phyloP scores from a whole-genome alignment of 2,888 invertebrate genomes.

The Melipona beecheii region DNA sequence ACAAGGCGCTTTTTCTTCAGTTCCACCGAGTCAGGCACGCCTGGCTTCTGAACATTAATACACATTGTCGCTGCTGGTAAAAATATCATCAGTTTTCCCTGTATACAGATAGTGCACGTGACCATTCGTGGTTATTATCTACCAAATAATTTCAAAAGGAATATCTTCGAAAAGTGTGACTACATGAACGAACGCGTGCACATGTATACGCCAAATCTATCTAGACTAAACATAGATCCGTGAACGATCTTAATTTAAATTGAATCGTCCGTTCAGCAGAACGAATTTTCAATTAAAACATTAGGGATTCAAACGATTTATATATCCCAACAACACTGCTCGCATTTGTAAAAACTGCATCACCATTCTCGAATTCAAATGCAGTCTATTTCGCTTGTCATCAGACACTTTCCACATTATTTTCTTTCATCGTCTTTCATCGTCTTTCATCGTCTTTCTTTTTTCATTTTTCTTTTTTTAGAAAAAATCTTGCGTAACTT shows the following conservation, averaged over 20 bases:
- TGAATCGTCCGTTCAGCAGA: conserved; percentile 42
- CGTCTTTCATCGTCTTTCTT: neutral
- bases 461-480: conserved; percentile 31
- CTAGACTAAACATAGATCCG: conserved; percentile 63
- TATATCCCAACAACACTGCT: conserved; percentile 63
- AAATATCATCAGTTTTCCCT: conserved; percentile 70
- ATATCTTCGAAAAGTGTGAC: conserved; percentile 17
- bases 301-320: conserved; percentile 58
- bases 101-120: conserved; percentile 44
- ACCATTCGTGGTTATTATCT: conserved; percentile 11
- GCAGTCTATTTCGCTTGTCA: conserved; percentile 48
- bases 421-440: conserved; percentile 22
- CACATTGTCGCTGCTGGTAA: conserved; percentile 83
- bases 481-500: conserved; percentile 51
- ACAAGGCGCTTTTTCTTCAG: conserved; percentile 64
- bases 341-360: conserved; percentile 65
- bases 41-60: conserved; percentile 76
- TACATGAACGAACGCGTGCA: conserved; percentile 42
- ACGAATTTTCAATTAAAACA: conserved; percentile 55
- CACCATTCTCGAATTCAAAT: conserved; percentile 41
- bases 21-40: conserved; percentile 77
- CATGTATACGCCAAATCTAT: conserved; percentile 43
- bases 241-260: conserved; percentile 54
- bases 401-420: conserved; percentile 23
- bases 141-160: conserved; percentile 35